These are phyloP conservation scores for Tetrax tetrax DNA, from an alignment of 2,113 vertebrate species.

Conservation along the genomic window DNA sequence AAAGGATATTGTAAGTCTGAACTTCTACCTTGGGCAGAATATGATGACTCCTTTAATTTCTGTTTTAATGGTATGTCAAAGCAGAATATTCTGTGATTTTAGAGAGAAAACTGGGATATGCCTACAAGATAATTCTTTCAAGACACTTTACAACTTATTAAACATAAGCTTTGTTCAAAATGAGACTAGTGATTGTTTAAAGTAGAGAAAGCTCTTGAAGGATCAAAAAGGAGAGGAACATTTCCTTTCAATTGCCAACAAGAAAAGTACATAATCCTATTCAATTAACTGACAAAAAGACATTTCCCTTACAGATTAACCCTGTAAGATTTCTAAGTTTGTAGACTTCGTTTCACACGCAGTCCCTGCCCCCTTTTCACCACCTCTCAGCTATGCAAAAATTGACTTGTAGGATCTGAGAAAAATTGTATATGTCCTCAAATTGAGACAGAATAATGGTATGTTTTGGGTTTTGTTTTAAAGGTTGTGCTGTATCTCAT, in stretches of 20 bases:
- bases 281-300: conserved; percentile 48
- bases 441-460: background rate
- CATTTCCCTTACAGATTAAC: conserved; percentile 22
- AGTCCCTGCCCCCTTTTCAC: background rate
- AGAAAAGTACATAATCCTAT: conserved; percentile 41
- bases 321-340: background rate
- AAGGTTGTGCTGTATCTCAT: background rate
- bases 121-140: background rate
- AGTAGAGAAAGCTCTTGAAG: conserved; percentile 35
- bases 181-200: background rate
- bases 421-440: background rate
- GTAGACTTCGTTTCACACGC: background rate
- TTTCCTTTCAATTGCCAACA: background rate
- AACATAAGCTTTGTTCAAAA: conserved; percentile 6
- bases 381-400: background rate
- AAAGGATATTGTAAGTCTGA: background rate
- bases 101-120: background rate
- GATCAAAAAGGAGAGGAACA: conserved; percentile 29
- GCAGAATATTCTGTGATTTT: background rate
- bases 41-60: background rate
- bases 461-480: background rate
- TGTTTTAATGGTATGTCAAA: background rate
- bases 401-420: background rate
- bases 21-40: background rate
- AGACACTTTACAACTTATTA: background rate